Conservation (phyloP, 2,113 vertebrate genomes). For the Catharus minimus region DNA sequence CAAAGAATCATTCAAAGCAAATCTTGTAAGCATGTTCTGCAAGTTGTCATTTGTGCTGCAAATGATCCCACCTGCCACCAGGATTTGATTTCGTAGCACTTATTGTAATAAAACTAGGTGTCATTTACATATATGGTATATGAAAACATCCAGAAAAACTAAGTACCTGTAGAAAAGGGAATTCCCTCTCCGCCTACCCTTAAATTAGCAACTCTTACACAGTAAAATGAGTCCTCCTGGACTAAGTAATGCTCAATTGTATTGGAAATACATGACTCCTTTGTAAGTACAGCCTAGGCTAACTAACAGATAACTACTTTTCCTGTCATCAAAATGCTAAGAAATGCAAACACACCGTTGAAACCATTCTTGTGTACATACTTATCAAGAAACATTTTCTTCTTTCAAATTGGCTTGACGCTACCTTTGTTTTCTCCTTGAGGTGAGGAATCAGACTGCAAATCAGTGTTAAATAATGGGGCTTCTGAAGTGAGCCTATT, state of each 20-base stretch:
- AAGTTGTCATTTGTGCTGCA: background rate
- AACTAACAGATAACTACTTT: background rate
- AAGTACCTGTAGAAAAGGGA: background rate
- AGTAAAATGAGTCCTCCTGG: background rate
- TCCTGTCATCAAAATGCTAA: background rate
- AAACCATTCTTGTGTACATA: background rate
- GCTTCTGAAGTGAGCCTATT: background rate
- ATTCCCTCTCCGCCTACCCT: background rate
- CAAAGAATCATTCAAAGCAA: background rate
- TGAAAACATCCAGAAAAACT: background rate
- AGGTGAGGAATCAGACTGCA: background rate
- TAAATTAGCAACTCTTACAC: background rate
- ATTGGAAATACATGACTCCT: background rate
- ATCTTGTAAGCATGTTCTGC: background rate
- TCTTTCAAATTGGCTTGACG: background rate
- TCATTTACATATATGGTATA: background rate
- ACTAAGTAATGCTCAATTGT: background rate
- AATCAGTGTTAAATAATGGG: background rate
- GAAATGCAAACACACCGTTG: background rate
- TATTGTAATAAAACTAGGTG: background rate
- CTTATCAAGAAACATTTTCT: background rate
- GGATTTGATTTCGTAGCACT: background rate
- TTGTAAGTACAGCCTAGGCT: background rate
- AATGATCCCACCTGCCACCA: background rate
- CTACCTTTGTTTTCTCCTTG: background rate